Base-by-base conservation (phyloP, 2,888 invertebrate species). In the Formica aserva region DNA sequence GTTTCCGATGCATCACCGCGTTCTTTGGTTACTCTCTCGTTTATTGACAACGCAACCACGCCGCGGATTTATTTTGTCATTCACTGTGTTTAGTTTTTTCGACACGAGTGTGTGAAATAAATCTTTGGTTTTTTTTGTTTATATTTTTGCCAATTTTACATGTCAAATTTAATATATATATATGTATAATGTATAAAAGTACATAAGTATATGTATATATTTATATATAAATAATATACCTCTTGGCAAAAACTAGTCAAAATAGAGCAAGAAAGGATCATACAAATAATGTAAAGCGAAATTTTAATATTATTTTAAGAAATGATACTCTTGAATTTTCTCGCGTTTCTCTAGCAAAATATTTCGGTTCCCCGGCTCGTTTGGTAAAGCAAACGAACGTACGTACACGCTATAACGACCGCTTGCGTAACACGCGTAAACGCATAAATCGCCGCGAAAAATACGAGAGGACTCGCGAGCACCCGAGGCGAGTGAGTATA, bases 381-480 rank as follows among this genome's bases (percentile, higher is more conserved):
- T 78, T 22, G 26, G n/a, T 26, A 26, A 71, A 29, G 63, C 41
- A 48, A 15, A 45, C 11, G 41, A 80, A 35, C 26, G 75, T 26
- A 41, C 52, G 29, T 41, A 63, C 69, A 63, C 45, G 26, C 48
- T 26, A 35, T 26, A n/a, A 32, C 67, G 41, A 4, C n/a, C 18
- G 55, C 41, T 82, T 80, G 69, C 83, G 83, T 84, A 80, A 85
- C 75, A 26, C 76, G 84, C 84, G 81, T 71, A 65, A 71, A 76
- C 81, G 85, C 84, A 57, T 83, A 82, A 84, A 84, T 77, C 84
- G 67, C 13, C 76, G 76, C 52, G 55, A 65, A 57, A 55, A 77
- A 32, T 74, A 52, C 62, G 26, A 38, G 57, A 65, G 41, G 35
- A 41, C 57, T 65, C 45, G 41, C 55, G 52, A 65, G 41, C 18